These are phyloP conservation scores for Ophiothrix spiculata DNA, from an alignment of 35 echinoderm and acorn worm species.

Conservation along the genomic window DNA sequence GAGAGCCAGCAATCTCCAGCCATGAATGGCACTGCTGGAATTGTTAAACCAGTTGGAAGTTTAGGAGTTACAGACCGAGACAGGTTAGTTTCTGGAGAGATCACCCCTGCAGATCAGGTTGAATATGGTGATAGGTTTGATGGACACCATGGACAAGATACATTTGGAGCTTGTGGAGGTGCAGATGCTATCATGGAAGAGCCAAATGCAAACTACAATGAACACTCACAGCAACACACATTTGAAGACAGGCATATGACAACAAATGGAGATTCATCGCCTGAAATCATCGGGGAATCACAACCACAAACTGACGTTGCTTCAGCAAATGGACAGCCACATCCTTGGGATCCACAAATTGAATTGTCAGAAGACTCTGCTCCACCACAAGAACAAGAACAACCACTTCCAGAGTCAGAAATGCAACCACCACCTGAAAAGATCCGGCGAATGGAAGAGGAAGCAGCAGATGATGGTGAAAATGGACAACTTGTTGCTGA, in stretches of 20 bases:
- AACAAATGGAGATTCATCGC: constrained; percentile 37
- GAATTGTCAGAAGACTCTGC: constrained; percentile 58
- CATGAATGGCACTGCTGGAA: constrained; percentile 18
- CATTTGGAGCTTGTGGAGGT: constrained; percentile 2
- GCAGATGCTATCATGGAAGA: constrained; percentile 12
- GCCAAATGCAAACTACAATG: background rate
- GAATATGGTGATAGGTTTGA: constrained; percentile 45
- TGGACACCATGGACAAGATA: background rate
- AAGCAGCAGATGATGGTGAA: background rate
- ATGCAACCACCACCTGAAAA: constrained; percentile 40
- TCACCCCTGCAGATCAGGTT: constrained; percentile 58
- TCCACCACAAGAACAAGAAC: constrained; percentile 30
- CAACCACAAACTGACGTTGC: constrained; percentile 50
- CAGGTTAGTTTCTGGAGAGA: constrained; percentile 51
- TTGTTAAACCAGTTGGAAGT: constrained; percentile 5
- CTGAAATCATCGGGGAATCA: constrained; percentile 48
- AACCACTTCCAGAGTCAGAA: constrained; percentile 25
- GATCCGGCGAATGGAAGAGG: constrained; percentile 24
- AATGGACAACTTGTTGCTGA: background rate
- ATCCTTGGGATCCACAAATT: constrained; percentile 77
- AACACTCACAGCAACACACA: background rate
- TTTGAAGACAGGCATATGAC: constrained; percentile 35
- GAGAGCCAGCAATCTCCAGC: constrained; percentile 51
- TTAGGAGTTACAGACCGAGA: constrained; percentile 12
- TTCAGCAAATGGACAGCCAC: constrained; percentile 58